These are phyloP conservation scores for Drosophila sucinea DNA, from an alignment of 1,140 invertebrate genomes.

Conservation along the genomic window DNA sequence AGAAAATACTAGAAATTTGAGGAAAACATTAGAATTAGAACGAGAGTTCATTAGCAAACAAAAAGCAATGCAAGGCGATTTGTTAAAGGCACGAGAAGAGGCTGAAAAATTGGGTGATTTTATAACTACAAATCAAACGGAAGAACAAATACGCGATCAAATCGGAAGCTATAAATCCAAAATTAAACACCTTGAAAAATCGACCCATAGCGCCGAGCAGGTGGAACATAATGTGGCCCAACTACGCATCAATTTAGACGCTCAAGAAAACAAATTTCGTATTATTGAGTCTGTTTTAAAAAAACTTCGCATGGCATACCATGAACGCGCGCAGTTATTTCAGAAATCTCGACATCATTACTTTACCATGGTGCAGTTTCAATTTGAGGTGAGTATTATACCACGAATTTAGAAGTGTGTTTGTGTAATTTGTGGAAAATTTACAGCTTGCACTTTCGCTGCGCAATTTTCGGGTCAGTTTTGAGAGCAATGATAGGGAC, in stretches of 20 bases:
- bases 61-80: constrained; percentile 21
- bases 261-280: constrained; percentile 2
- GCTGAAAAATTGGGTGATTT: constrained; percentile 61
- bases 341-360: constrained; percentile 56
- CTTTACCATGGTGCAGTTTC: constrained; percentile 66
- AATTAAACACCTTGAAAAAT: constrained; percentile 56
- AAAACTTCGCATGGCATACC: constrained; percentile 53
- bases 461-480: constrained; percentile 84
- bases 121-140: constrained; percentile 39
- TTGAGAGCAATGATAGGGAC: constrained; percentile 86
- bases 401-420: not conserved
- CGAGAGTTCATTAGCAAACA: constrained; percentile 27
- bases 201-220: constrained; percentile 43
- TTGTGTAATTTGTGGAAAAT: too few species aligned
- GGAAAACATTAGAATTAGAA: constrained; percentile 39
- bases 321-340: constrained; percentile 47
- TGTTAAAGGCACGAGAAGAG: constrained; percentile 27
- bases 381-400: constrained; percentile 44
- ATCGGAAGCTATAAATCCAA: constrained; percentile 60
- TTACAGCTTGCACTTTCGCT: constrained; percentile 31
- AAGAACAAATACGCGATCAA: constrained; percentile 51
- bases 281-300: constrained; percentile 38
- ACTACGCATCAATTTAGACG: constrained; percentile 15
- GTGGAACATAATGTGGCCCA: constrained; percentile 35
- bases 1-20: constrained; percentile 39